A percentile compares a stretch with the other conserved stretches of the same genome.
These are phyloP conservation scores for Tipula confusa DNA, from an alignment of 2,888 invertebrate genomes.

Conservation along the genomic window DNA sequence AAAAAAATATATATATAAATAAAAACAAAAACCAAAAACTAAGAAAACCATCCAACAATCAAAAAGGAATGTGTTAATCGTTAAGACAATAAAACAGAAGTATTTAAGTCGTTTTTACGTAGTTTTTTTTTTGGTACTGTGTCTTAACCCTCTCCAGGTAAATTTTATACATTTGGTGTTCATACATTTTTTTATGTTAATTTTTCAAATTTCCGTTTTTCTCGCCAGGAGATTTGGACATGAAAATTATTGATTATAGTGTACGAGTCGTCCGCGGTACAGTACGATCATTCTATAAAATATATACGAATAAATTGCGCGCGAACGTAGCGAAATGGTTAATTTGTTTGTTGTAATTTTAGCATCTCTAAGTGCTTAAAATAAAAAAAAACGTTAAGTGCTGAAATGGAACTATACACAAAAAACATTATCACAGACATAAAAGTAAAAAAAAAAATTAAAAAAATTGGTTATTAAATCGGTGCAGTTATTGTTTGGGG, in stretches of 20 bases:
- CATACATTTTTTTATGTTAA: neutral
- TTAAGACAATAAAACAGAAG: constrained; percentile 25
- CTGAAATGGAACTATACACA: neutral
- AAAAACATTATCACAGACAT: neutral
- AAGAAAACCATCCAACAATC: constrained; percentile 12
- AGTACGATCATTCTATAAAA: too few species aligned
- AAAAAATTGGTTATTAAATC: constrained; percentile 25
- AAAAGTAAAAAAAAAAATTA: neutral
- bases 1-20: neutral
- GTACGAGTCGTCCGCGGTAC: neutral
- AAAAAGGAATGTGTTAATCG: constrained; percentile 25
- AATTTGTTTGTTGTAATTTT: constrained; percentile 8
- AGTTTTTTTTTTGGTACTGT: neutral
- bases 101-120: constrained; percentile 4
- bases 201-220: neutral
- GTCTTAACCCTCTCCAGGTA: neutral
- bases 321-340: neutral
- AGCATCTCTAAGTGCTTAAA: neutral
- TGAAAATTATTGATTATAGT: neutral
- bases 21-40: neutral
- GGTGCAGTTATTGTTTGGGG: neutral
- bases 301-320: neutral
- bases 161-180: neutral
- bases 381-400: neutral
- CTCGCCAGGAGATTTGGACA: neutral